Conservation (phyloP, 2,888 invertebrate genomes). For the Acrocyrtus sp. region DNA sequence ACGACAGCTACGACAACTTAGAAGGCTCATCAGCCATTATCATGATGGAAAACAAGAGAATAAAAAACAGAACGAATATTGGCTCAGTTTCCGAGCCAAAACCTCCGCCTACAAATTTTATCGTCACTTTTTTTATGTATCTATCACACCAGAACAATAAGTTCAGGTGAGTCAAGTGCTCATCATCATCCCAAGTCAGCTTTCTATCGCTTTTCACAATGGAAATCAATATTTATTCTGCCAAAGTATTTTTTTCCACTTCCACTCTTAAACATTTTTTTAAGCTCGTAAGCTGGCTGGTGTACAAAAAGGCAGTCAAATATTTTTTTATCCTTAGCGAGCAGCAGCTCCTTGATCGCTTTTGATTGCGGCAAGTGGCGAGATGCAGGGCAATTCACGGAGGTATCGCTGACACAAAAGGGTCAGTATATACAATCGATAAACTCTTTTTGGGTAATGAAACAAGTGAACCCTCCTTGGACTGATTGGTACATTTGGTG, state of each 20-base stretch:
- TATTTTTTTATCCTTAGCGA: too few relatives aligned
- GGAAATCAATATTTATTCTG: conserved; percentile 41
- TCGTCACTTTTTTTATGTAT: conserved; percentile 36
- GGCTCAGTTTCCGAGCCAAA: conserved; percentile 37
- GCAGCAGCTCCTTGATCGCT: too few relatives aligned
- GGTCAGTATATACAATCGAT: conserved; percentile 33
- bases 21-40: not conserved
- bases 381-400: too few relatives aligned
- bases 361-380: too few relatives aligned
- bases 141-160: conserved; percentile 42
- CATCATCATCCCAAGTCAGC: conserved; percentile 8
- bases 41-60: conserved; percentile 21
- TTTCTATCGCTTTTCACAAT: conserved; percentile 1
- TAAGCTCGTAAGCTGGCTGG: too few relatives aligned
- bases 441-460: conserved; percentile 40
- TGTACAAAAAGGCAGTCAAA: too few relatives aligned
- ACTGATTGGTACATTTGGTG: too few relatives aligned
- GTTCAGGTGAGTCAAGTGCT: conserved; percentile 29
- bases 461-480: conserved; percentile 42
- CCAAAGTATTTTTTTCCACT: too few relatives aligned
- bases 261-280: too few relatives aligned
- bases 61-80: conserved; percentile 18
- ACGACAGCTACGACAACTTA: conserved; percentile 36
- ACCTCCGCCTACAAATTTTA: conserved; percentile 53
- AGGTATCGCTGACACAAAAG: too few relatives aligned